Conservation (phyloP, 2,888 invertebrate species). For the Schizaphis graminum region DNA sequence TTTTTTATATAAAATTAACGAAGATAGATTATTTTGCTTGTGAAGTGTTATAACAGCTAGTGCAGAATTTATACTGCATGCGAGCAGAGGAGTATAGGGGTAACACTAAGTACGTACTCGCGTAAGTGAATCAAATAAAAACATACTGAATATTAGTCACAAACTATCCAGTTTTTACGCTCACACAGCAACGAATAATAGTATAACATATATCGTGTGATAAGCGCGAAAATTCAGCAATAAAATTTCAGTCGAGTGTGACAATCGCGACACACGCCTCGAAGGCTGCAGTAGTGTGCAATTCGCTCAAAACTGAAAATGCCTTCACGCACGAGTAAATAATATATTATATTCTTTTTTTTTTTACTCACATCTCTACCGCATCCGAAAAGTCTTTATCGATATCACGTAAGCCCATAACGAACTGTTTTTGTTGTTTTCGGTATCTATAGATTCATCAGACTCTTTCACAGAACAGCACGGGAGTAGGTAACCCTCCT, state of each 20-base stretch:
- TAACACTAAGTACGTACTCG: too few species aligned
- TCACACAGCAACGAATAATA: too few species aligned
- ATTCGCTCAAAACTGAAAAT: neutral
- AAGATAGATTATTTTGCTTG: too few species aligned
- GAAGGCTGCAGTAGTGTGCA: neutral
- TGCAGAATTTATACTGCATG: too few species aligned
- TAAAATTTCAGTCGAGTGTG: too few species aligned
- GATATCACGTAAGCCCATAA: fast-evolving
- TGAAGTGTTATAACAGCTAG: too few species aligned
- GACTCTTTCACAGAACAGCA: neutral
- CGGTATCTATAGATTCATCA: neutral
- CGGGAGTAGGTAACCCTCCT: neutral
- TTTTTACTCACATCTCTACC: neutral
- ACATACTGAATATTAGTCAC: too few species aligned
- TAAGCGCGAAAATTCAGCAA: neutral
- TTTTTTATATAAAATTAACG: too few species aligned
- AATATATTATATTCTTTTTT: neutral
- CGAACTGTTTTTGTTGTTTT: neutral
- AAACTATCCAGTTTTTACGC: too few species aligned
- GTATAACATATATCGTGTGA: too few species aligned
- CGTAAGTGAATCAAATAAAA: too few species aligned
- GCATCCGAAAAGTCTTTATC: neutral
- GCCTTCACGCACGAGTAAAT: neutral
- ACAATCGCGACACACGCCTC: neutral
- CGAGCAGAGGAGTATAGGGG: too few species aligned